These are phyloP conservation scores for Ectemnius continuus DNA, from an alignment of 2,888 invertebrate genomes.

Conservation along the genomic window DNA sequence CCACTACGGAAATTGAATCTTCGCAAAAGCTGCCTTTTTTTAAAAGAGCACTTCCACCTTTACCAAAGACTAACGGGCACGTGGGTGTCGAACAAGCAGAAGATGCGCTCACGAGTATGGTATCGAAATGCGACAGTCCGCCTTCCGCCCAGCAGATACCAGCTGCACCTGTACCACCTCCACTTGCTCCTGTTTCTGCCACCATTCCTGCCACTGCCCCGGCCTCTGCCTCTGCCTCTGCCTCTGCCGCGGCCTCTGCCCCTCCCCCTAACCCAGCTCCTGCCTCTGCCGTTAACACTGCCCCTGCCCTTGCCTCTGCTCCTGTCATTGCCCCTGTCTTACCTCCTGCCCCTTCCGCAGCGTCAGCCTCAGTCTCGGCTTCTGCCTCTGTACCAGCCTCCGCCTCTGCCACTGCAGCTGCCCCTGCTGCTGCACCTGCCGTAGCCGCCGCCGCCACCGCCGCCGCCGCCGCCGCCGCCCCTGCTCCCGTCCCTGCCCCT, in stretches of 20 bases:
- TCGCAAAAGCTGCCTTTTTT: constrained; percentile 81
- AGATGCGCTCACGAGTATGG: constrained; percentile 72
- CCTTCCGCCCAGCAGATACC: constrained; percentile 67
- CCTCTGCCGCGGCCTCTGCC: not conserved
- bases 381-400: not conserved
- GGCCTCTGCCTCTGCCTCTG: not conserved
- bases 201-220: not conserved
- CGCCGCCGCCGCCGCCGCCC: too few relatives aligned
- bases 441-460: too few relatives aligned
- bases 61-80: constrained; percentile 80
- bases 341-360: not conserved
- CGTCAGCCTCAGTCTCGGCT: too few relatives aligned
- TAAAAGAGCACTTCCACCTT: constrained; percentile 84
- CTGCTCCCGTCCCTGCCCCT: not conserved
- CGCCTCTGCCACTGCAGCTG: not conserved
- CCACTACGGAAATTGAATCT: constrained; percentile 70
- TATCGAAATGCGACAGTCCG: constrained; percentile 71
- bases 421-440: too few relatives aligned
- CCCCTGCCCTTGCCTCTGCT: not conserved
- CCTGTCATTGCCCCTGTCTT: not conserved
- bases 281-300: not conserved
- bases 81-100: constrained; percentile 74
- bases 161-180: not conserved
- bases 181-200: not conserved
- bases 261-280: not conserved